These are phyloP conservation scores for Barbus barbus DNA, from an alignment of 2,113 vertebrate genomes.

Conservation along the genomic window DNA sequence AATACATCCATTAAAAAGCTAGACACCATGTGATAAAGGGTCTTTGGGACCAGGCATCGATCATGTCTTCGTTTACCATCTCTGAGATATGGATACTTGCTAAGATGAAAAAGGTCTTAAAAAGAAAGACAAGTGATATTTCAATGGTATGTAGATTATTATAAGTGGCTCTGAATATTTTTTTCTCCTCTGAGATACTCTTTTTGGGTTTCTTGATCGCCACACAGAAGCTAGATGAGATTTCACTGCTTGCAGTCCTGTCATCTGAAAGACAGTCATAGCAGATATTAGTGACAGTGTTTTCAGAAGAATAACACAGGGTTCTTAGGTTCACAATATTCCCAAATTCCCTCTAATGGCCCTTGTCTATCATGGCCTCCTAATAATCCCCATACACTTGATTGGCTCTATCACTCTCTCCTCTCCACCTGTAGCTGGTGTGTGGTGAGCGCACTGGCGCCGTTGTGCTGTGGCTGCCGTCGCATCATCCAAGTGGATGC, in stretches of 20 bases:
- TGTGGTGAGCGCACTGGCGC: too few relatives aligned
- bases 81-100: neutral
- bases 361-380: too few relatives aligned
- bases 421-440: too few relatives aligned
- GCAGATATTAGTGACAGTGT: too few relatives aligned
- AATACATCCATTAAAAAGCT: neutral
- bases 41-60: neutral
- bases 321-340: too few relatives aligned
- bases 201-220: neutral
- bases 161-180: neutral
- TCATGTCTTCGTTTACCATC: neutral
- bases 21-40: neutral
- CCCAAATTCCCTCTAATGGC: too few relatives aligned
- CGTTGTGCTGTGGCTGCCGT: too few relatives aligned
- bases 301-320: too few relatives aligned
- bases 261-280: too few relatives aligned
- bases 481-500: too few relatives aligned
- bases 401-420: too few relatives aligned
- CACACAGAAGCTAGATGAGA: neutral
- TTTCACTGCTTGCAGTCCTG: neutral
- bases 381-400: too few relatives aligned
- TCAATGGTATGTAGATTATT: neutral
- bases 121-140: constrained; percentile 5
- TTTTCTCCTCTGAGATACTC: neutral
- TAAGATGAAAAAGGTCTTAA: neutral